Percentiles rank a stretch among this genome's conserved stretches.
Evolutionary conservation across 2,888 invertebrate genomes (phyloP).

Genomic region (Epinotia demarniana): DNA sequence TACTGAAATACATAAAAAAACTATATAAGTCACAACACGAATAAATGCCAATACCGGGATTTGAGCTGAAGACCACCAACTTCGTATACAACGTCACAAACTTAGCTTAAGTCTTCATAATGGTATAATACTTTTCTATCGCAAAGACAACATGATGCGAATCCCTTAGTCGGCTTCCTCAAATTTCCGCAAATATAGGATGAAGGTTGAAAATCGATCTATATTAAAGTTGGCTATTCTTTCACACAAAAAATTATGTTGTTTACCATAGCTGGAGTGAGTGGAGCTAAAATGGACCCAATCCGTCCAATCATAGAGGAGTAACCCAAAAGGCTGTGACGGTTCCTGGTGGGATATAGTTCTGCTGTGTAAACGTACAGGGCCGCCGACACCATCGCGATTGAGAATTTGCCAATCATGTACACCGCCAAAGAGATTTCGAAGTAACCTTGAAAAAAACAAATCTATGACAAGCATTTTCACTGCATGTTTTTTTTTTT

Average conservation of each 20-base stretch:
- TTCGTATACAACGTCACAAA: background rate
- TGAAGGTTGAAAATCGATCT: too few species aligned
- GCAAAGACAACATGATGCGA: too few species aligned
- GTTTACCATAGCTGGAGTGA: slow-evolving; percentile 85
- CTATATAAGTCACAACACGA: background rate
- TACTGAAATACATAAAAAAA: too few species aligned
- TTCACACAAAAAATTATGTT: background rate
- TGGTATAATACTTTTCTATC: too few species aligned
- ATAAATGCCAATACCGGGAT: background rate
- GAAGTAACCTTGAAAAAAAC: slow-evolving; percentile 31
- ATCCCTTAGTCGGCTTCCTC: too few species aligned
- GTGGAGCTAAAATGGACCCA: slow-evolving; percentile 85
- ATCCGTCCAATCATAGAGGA: slow-evolving; percentile 86
- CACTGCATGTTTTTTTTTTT: background rate
- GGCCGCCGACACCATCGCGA: slow-evolving; percentile 83
- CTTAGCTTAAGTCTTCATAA: too few species aligned
- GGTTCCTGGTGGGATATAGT: slow-evolving; percentile 85
- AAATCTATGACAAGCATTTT: background rate
- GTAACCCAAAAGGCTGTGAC: slow-evolving; percentile 84
- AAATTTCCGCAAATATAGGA: too few species aligned
- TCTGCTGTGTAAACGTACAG: slow-evolving; percentile 86
- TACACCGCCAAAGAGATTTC: slow-evolving; percentile 74
- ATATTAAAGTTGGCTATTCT: too few species aligned
- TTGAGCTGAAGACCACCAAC: background rate
- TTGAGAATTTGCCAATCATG: slow-evolving; percentile 84